Conservation (phyloP, 2,888 invertebrate genomes). For the Phorcus lineatus region DNA sequence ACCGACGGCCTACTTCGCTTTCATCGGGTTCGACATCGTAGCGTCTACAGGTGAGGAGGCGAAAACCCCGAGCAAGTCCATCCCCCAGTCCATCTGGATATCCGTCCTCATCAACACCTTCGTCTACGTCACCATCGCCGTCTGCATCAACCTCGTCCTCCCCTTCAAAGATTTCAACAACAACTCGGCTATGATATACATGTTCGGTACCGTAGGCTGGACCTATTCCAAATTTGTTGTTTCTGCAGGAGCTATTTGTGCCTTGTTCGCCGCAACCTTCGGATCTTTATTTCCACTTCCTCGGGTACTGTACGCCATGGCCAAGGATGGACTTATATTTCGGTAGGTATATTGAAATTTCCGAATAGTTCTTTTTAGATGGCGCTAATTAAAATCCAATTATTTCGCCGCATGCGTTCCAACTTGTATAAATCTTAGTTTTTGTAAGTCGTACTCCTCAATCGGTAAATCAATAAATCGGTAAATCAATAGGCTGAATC, state of each 20-base stretch:
- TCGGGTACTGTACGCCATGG: constrained; percentile 78
- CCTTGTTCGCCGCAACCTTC: constrained; percentile 83
- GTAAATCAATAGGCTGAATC: too few relatives aligned
- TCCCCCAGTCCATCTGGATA: constrained; percentile 91
- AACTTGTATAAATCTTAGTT: too few relatives aligned
- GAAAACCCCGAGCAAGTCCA: constrained; percentile 89
- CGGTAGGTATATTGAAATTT: not conserved
- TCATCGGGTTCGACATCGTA: constrained; percentile 97
- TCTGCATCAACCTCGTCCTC: constrained; percentile 52
- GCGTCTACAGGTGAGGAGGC: constrained; percentile 94
- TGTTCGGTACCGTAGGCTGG: constrained; percentile 82
- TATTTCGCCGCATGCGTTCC: too few relatives aligned
- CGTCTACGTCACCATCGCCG: constrained; percentile 84
- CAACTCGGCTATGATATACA: constrained; percentile 86
- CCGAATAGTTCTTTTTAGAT: too few relatives aligned
- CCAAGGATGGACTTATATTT: constrained; percentile 77
- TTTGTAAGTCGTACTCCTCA: too few relatives aligned
- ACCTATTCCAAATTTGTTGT: constrained; percentile 81
- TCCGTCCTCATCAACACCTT: constrained; percentile 89
- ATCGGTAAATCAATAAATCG: too few relatives aligned
- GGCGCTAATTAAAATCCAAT: too few relatives aligned
- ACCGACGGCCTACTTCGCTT: constrained; percentile 96
- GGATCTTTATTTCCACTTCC: constrained; percentile 87
- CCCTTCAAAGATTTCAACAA: constrained; percentile 34
- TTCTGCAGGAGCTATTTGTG: constrained; percentile 94